These are phyloP conservation scores for Doris montereyensis DNA, from an alignment of 2,888 invertebrate genomes.

Conservation along the genomic window DNA sequence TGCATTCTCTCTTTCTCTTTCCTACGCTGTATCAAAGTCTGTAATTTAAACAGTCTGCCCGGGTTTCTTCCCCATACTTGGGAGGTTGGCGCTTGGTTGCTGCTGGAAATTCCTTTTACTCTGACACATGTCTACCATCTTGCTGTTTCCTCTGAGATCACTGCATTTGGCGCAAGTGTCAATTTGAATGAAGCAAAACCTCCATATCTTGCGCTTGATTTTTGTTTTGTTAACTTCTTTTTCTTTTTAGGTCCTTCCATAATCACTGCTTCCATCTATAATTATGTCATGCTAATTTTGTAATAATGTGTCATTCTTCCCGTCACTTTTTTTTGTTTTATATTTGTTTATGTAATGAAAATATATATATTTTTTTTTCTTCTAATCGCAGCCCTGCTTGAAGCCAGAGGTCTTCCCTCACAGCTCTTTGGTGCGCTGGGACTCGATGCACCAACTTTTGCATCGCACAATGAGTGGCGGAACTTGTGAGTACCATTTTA, in stretches of 20 bases:
- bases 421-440: constrained; percentile 96
- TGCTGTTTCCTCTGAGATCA: no score
- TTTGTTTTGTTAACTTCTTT: no score
- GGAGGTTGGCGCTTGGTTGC: no score
- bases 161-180: no score
- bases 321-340: neutral
- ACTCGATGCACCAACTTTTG: constrained; percentile 94
- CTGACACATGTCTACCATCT: no score
- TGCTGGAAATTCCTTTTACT: no score
- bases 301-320: neutral
- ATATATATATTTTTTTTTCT: neutral
- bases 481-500: constrained; percentile 74
- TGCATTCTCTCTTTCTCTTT: neutral
- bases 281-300: neutral
- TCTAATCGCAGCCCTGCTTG: constrained; percentile 81
- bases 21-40: neutral
- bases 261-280: no score
- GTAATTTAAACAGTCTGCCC: no score
- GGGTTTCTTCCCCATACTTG: no score
- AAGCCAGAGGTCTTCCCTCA: constrained; percentile 95
- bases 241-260: no score
- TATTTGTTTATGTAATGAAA: neutral
- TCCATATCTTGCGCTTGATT: no score
- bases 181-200: no score
- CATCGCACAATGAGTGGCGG: constrained; percentile 94